Percentiles rank a stretch among this genome's conserved stretches.
Conservation (phyloP, 2,888 invertebrate species). For the Leucania comma region DNA sequence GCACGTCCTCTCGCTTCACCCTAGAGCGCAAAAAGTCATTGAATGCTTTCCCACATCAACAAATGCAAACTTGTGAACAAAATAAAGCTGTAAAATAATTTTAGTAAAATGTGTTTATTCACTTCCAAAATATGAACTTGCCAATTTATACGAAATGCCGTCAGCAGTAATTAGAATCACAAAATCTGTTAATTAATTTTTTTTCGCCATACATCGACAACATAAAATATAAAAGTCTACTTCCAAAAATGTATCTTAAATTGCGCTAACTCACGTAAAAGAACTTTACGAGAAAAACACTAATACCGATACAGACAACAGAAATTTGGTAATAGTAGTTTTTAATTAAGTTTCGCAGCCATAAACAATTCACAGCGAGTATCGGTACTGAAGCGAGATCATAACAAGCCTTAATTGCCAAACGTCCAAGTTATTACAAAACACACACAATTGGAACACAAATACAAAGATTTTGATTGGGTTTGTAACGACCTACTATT, state of each 20-base stretch:
- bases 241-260: neutral
- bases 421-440: slow-evolving; percentile 64
- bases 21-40: no score
- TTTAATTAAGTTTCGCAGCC: slow-evolving; percentile 56
- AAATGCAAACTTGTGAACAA: no score
- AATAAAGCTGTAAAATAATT: no score
- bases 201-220: neutral
- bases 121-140: no score
- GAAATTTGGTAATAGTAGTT: slow-evolving; percentile 30
- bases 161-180: neutral
- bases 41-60: no score
- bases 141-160: no score
- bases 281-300: neutral
- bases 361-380: slow-evolving; percentile 54
- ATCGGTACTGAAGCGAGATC: slow-evolving; percentile 54
- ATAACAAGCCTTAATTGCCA: slow-evolving; percentile 62
- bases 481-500: slow-evolving; percentile 45
- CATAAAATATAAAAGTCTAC: neutral
- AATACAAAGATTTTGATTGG: slow-evolving; percentile 65
- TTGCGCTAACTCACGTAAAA: neutral
- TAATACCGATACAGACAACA: neutral
- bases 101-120: no score
- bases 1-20: no score
- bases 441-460: slow-evolving; percentile 64
- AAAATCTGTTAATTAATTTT: neutral